These are phyloP conservation scores for Amblyopsis rosae DNA, from an alignment of 2,113 vertebrate species.

Conservation along the genomic window DNA sequence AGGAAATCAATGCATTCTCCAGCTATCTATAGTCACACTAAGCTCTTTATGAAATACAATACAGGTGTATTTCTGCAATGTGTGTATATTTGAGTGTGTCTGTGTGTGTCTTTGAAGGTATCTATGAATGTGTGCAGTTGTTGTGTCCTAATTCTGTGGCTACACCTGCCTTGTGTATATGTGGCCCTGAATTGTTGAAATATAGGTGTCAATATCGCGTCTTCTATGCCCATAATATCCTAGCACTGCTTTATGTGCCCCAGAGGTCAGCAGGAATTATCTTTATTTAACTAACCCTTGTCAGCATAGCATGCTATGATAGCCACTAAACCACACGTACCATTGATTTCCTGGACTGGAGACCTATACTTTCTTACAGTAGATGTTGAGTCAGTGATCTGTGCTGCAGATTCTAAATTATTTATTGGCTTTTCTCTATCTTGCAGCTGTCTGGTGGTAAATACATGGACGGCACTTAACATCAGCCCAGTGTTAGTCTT, in stretches of 20 bases:
- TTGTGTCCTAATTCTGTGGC: not conserved
- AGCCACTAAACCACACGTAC: not conserved
- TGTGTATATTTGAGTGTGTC: not conserved
- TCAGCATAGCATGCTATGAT: not conserved
- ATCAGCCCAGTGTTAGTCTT: conserved; percentile 9
- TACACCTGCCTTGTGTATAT: not conserved
- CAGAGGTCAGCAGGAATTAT: too few species aligned
- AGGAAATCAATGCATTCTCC: conserved; percentile 51
- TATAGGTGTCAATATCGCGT: too few species aligned
- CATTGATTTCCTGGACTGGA: not conserved
- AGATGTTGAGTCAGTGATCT: conserved; percentile 58
- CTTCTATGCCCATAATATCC: too few species aligned
- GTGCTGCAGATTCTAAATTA: conserved; percentile 76
- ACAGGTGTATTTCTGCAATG: conserved; percentile 8
- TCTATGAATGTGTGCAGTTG: not conserved
- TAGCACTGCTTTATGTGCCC: too few species aligned
- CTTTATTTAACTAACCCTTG: too few species aligned
- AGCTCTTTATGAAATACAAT: conserved; percentile 45
- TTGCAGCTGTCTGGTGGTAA: conserved; percentile 60
- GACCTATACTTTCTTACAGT: conserved; percentile 40
- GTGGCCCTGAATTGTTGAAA: too few species aligned
- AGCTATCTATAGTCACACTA: conserved; percentile 46
- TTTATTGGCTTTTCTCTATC: conserved; percentile 64
- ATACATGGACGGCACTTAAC: conserved; percentile 33
- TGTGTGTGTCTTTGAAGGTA: not conserved